Evolutionary conservation across 2,797 vertebrate genomes (phyloP).

Genomic region (Triplophysa yarkandensis): DNA sequence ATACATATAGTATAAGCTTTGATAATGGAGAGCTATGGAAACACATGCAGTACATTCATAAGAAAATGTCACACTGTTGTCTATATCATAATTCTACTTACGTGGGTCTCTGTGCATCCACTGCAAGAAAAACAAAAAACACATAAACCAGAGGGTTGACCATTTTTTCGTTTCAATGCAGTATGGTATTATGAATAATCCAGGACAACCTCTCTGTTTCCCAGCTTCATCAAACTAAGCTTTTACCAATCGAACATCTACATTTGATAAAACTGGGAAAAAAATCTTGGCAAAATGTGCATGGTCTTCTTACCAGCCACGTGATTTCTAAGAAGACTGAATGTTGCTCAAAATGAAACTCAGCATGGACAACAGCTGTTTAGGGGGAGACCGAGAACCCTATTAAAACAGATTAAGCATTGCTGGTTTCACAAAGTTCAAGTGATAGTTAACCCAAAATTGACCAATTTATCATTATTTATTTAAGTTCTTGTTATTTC

Average conservation of each 20-base stretch:
- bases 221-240: not conserved
- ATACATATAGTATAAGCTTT: not conserved
- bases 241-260: not conserved
- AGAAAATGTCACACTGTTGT: not conserved
- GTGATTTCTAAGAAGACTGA: constrained; percentile 61
- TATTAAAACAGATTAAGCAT: no score
- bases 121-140: constrained; percentile 47
- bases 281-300: constrained; percentile 13
- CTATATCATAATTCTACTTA: constrained; percentile 62
- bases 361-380: not conserved
- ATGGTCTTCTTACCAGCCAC: constrained; percentile 51
- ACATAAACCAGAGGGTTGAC: constrained; percentile 54
- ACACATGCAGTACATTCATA: not conserved
- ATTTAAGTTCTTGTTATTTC: no score
- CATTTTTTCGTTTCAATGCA: constrained; percentile 34
- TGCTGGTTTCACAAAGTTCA: no score
- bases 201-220: no score
- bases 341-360: constrained; percentile 4
- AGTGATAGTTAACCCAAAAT: no score
- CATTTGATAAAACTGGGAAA: constrained; percentile 3
- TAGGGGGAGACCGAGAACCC: no score
- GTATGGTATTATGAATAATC: no score
- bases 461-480: no score
- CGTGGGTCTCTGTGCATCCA: constrained; percentile 61
- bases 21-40: not conserved